Base-by-base conservation (phyloP, 2,888 invertebrate species). In the Cheilosia impressa region DNA sequence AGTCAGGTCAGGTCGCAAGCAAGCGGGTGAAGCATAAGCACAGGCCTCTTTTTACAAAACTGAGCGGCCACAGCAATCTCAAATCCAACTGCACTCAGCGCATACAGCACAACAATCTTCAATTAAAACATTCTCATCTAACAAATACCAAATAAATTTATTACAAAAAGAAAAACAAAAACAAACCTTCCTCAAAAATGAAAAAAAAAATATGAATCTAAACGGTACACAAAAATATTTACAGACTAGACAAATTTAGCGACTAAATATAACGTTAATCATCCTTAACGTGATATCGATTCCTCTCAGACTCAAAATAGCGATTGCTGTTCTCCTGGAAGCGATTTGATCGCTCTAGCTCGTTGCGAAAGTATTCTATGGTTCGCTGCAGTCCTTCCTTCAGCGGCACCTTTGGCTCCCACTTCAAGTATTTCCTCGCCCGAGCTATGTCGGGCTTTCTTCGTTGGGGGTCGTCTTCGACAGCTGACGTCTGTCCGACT, bases 401-500 rank as follows among this genome's bases (percentile, higher is more conserved):
- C 89, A 99, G 93, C 2, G 96, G 94, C 15, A 97, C 95, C 95
- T 96, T 97, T 9, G 99, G 99, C 90, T 96, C 95, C 99, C 99
- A 99, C 83, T 96, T 94, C 15, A 99, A 93, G 89, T 96, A 94
- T 79, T 94, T 94, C 89, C 96, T 96, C 4, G 99, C 99, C 75
- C 97, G 93, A 0, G 95, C 94, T 88, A 99, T 99, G 91, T 99
- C 98, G 0, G 99, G 99, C 88, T 96, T 96, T 58, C 99, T 94
- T 85, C 98, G 94, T 91, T 98, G 98, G 0, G 99, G 99, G 93
- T 99, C 99, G 92, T 99, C 99, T 91, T 97, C 96, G 60, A 98
- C 96, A 4, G 98, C 97, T 22, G 96, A 95, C 83, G 96, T 94
- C 89, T 97, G 96, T 22, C 96, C 94, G 78, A 99, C 96, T 89